Conservation (phyloP, 2,797 vertebrate genomes). For the Hyperoplus lanceolatus region DNA sequence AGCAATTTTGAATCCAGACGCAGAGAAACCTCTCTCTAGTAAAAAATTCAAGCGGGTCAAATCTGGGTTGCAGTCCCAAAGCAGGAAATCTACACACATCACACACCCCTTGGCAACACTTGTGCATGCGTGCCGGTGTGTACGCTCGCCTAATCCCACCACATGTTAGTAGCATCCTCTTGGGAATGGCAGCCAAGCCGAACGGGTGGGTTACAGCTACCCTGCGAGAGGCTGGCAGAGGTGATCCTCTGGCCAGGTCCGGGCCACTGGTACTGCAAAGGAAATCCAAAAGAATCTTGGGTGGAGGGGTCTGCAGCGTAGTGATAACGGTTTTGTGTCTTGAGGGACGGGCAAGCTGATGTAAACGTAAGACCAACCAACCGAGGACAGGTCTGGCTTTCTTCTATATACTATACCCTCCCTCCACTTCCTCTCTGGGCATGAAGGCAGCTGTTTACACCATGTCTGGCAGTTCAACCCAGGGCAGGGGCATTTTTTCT, state of each 20-base stretch:
- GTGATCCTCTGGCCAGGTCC: slow-evolving; percentile 57
- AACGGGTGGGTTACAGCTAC: slow-evolving; percentile 43
- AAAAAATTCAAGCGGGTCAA: slow-evolving; percentile 43
- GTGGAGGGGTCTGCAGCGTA: slow-evolving; percentile 63
- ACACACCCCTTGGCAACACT: slow-evolving; percentile 62
- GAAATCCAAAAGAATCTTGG: slow-evolving; percentile 70
- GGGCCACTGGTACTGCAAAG: slow-evolving; percentile 46
- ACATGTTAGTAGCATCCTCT: slow-evolving; percentile 80
- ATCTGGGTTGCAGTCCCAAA: slow-evolving; percentile 47
- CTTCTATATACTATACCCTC: slow-evolving; percentile 73
- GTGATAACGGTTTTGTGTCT: slow-evolving; percentile 68
- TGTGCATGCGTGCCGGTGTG: slow-evolving; percentile 37
- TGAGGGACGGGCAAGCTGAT: slow-evolving; percentile 33
- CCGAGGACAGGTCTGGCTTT: slow-evolving; percentile 56
- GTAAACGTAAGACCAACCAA: slow-evolving; percentile 26
- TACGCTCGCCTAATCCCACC: slow-evolving; percentile 64
- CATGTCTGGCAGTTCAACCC: slow-evolving; percentile 66
- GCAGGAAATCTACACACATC: slow-evolving; percentile 53
- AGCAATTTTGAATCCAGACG: slow-evolving; percentile 30
- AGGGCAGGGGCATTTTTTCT: slow-evolving; percentile 81
- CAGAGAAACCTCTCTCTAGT: slow-evolving; percentile 4
- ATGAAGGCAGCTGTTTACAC: slow-evolving; percentile 69
- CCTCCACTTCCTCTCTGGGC: slow-evolving; percentile 60
- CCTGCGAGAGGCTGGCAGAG: slow-evolving; percentile 50
- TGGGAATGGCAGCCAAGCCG: slow-evolving; percentile 49